phyloP scores from a whole-genome alignment of 2,888 invertebrate genomes.

The Gymnocheta viridis region DNA sequence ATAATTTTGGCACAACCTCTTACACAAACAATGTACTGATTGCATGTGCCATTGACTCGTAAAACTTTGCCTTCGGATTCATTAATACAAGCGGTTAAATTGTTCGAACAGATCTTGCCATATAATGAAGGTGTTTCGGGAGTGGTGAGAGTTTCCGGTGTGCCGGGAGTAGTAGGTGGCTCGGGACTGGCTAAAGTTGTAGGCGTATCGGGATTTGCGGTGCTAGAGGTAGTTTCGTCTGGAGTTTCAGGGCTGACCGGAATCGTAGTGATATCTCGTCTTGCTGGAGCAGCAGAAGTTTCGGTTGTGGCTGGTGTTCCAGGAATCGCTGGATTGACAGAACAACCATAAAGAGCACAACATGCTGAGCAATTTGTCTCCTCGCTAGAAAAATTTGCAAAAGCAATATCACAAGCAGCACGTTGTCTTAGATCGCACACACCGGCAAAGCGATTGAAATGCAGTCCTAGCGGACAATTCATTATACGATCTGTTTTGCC shows the following conservation, averaged over 20 bases:
- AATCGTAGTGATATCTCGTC: too few relatives aligned
- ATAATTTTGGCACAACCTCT: conserved; percentile 67
- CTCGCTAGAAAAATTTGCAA: conserved; percentile 3
- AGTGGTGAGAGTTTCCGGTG: background rate
- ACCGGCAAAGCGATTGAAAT: conserved; percentile 60
- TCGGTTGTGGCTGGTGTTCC: background rate
- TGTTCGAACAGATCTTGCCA: background rate
- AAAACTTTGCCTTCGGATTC: conserved; percentile 33
- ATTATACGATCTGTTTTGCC: conserved; percentile 61
- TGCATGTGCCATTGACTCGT: conserved; percentile 49
- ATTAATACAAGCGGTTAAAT: conserved; percentile 40
- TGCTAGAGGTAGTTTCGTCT: background rate
- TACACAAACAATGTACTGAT: conserved; percentile 73
- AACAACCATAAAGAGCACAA: conserved; percentile 32
- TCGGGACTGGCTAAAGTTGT: conserved; percentile 7
- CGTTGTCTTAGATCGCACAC: conserved; percentile 58
- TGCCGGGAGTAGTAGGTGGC: background rate
- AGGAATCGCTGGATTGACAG: too few relatives aligned
- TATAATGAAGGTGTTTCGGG: background rate
- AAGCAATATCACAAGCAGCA: conserved; percentile 54
- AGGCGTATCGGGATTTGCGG: background rate
- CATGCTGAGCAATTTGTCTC: conserved; percentile 31
- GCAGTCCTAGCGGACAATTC: conserved; percentile 62
- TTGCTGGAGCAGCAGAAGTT: background rate
- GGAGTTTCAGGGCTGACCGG: background rate